phyloP scores from a whole-genome alignment of 2,113 vertebrate genomes.

The Dicerorhinus sumatrensis region DNA sequence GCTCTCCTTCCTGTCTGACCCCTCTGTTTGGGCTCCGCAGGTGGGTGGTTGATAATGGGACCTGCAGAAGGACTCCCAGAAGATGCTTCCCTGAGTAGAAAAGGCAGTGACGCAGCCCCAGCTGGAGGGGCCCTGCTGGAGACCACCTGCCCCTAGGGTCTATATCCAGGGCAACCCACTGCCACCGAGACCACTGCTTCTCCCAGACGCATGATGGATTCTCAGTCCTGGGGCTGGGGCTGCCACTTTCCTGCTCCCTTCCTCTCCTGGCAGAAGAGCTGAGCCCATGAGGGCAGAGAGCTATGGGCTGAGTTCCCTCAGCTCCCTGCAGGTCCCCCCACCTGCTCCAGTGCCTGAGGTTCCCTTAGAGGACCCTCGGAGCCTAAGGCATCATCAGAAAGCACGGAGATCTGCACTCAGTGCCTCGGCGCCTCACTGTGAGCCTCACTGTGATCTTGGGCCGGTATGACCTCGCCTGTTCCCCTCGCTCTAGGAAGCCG shows the following conservation, averaged over 20 bases:
- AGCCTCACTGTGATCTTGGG: neutral
- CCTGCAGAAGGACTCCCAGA: neutral
- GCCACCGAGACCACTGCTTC: neutral
- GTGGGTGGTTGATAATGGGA: neutral
- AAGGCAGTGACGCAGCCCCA: neutral
- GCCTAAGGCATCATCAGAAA: neutral
- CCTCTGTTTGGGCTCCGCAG: neutral
- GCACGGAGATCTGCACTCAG: neutral
- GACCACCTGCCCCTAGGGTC: neutral
- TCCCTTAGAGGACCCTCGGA: rapidly evolving
- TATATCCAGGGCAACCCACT: neutral
- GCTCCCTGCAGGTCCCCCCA: neutral
- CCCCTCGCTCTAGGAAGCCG: neutral
- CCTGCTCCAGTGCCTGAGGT: neutral
- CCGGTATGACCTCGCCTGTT: neutral
- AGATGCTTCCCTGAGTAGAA: neutral
- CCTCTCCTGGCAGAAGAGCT: neutral
- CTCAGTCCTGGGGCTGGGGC: rapidly evolving
- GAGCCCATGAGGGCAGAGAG: neutral
- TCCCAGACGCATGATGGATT: neutral
- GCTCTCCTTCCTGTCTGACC: neutral
- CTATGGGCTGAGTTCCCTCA: neutral
- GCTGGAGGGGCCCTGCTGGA: neutral
- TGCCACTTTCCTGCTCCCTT: neutral
- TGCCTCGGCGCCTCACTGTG: neutral